Base-by-base conservation (phyloP, 2,888 invertebrate species). In the Ischnura elegans region DNA sequence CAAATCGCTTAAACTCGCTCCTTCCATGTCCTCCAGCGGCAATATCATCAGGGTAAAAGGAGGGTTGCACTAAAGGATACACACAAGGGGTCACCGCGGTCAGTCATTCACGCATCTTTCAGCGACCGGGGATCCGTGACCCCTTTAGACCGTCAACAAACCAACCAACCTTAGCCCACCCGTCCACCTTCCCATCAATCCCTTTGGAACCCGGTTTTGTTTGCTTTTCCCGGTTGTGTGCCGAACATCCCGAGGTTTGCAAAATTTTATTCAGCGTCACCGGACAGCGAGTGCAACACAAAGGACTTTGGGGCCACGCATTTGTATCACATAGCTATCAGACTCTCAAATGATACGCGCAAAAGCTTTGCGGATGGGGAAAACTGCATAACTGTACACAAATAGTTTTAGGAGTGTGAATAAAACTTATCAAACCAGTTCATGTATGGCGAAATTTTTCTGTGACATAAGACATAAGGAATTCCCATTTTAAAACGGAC, bases 1-100 rank as follows among this genome's bases (percentile, higher is more conserved):
- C 76, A 76, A 76, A 43, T 42, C 29, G 29, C 10, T 76, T 93
- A n/a, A 29, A 87, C n/a, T 36, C 5, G 84, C 43, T 93, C 87
- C 21, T n/a, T 42, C 10, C 8, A 36, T 25, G 61, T n/a, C 8
- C n/a, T n/a, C 61, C 1, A 1, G 2, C 61, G 19, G 61, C 2
- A 61, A 19, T 61, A n/a, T 61, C 61, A 61, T 61, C n/a, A 19
- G 61, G 21, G 61, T n/a, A 19, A n/a, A n/a, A 6, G 8, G 21
- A 6, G 61, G 25, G 61, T n/a, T 19, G 13, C n/a, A n/a, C n/a
- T n/a, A n/a, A n/a, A n/a, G 19, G 19, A 25, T 13, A 19, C 2
- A 19, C 13, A 6, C 2, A 61, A 25, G 25, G 25, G 61, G 76
- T 29, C 10, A 10, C 29, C n/a, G 76, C n/a, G 76, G 76, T 76